These are phyloP conservation scores for Anguilla marmorata DNA, from an alignment of 2,797 vertebrate species.

Conservation along the genomic window DNA sequence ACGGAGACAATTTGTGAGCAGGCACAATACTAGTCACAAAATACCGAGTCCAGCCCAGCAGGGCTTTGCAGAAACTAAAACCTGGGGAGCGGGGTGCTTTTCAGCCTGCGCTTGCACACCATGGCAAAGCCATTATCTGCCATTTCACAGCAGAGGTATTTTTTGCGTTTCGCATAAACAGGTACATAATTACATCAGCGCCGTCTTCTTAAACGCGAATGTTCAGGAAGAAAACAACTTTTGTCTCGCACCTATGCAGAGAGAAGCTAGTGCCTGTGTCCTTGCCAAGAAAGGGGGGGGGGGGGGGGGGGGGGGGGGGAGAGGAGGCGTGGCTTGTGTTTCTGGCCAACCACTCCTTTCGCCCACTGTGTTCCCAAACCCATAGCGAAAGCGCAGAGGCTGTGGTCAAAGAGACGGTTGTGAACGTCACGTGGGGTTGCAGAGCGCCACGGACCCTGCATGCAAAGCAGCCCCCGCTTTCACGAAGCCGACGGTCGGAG, in stretches of 20 bases:
- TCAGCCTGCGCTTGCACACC: constrained; percentile 63
- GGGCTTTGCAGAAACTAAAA: constrained; percentile 62
- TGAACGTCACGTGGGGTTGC: constrained; percentile 69
- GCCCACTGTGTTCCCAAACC: constrained; percentile 40
- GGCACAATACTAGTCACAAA: constrained; percentile 62
- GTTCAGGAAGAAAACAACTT: constrained; percentile 50
- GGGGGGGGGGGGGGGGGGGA: not conserved
- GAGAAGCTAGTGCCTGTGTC: not conserved
- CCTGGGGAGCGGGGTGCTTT: constrained; percentile 70
- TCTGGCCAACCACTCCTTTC: constrained; percentile 18
- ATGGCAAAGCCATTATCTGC: constrained; percentile 66
- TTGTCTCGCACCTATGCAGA: constrained; percentile 39
- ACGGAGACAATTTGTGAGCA: constrained; percentile 56
- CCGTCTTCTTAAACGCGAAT: constrained; percentile 57
- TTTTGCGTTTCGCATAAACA: constrained; percentile 59
- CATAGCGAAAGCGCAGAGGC: constrained; percentile 60
- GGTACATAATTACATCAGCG: constrained; percentile 58
- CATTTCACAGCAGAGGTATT: constrained; percentile 62
- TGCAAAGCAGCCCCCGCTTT: constrained; percentile 66
- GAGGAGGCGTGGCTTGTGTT: not conserved
- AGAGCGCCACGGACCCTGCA: constrained; percentile 60
- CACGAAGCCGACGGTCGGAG: constrained; percentile 61
- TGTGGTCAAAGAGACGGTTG: constrained; percentile 75
- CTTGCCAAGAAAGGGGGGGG: not conserved
- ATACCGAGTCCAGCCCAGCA: constrained; percentile 58